Evolutionary conservation across 2,113 vertebrate species (phyloP), one percentile per base, ranked within the genome.

Genomic region (Toxotes jaculatrix): DNA sequence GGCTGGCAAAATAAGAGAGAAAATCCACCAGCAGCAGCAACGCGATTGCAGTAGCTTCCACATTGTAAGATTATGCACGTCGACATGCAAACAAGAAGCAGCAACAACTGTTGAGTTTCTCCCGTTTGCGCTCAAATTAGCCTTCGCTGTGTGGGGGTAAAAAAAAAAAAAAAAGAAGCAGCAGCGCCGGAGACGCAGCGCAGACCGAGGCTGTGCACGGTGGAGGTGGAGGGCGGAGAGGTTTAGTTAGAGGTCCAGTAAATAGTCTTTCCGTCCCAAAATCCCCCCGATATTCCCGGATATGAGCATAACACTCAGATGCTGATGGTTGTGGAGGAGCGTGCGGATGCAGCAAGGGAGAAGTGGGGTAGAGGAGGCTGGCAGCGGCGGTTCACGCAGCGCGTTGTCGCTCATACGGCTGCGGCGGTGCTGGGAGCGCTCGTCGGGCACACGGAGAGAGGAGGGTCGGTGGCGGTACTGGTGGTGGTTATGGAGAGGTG

Each of bases 11-110:
- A 95, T 89, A 89, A 97, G 93, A 92, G 95, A 96, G 93, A 96
- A 95, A 96, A 98, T 97, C 97, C 98, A 98, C 94, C 96, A 96
- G 87, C 92, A 93, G 95, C 95, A 95, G 66, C 88, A 91, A 93
- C 96, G 96, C 95, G 96, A 95, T 95, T 95, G 96, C 96, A 96
- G 96, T 95, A 97, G 95, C 95, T 95, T 97, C 97, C 96, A 96
- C 98, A 99, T 99, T 96, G 82, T 60, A 66, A 95, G 94, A 93
- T 95, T 92, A 94, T 94, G 95, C 96, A 95, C 96, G 96, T 97
- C 95, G 95, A 97, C 89, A 86, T 89, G 79, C 88, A 96, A 95
- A 93, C 92, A 92, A 87, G 85, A 80, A 91, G 79, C 79, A 89
- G 67, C 70, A 69, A 73, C 94, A 92, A 95, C 95, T 96, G 96